phyloP scores from a whole-genome alignment of 1,140 invertebrate genomes.

The Latrodectus geometricus region DNA sequence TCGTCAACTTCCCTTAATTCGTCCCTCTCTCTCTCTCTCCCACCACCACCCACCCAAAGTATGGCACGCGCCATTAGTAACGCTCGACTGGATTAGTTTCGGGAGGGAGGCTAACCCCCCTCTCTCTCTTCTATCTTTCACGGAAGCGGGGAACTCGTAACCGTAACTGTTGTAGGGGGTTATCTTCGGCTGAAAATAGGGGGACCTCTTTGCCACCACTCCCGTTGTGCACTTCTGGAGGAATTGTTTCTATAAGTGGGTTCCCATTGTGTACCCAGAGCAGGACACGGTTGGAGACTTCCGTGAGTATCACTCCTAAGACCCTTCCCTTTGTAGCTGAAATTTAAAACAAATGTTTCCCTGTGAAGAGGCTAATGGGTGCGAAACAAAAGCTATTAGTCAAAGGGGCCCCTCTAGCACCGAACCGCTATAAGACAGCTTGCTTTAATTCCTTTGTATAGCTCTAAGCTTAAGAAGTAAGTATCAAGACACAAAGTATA shows the following conservation, averaged over 20 bases:
- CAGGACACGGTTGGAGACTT: neutral
- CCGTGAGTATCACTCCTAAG: neutral
- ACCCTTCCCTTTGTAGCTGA: neutral
- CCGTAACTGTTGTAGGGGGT: neutral
- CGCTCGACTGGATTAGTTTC: conserved; percentile 12
- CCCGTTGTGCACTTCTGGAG: neutral
- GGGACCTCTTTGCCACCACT: neutral
- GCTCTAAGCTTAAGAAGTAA: too few species aligned
- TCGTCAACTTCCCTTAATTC: neutral
- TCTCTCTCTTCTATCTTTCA: neutral
- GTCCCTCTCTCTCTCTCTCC: neutral
- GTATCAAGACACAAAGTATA: too few species aligned
- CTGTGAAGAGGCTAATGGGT: neutral
- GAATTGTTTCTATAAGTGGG: neutral
- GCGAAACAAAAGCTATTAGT: neutral
- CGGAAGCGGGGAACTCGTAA: neutral
- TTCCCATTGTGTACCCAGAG: neutral
- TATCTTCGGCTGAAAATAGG: neutral
- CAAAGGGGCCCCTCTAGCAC: neutral
- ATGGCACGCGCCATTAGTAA: conserved; percentile 18
- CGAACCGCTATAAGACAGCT: conserved; percentile 71
- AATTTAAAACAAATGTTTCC: neutral
- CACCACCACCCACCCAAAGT: neutral
- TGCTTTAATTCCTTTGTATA: conserved; percentile 78
- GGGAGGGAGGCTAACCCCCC: neutral